Base-by-base conservation (phyloP, 2,888 invertebrate species). In the Marasmarcha lunaedactyla region DNA sequence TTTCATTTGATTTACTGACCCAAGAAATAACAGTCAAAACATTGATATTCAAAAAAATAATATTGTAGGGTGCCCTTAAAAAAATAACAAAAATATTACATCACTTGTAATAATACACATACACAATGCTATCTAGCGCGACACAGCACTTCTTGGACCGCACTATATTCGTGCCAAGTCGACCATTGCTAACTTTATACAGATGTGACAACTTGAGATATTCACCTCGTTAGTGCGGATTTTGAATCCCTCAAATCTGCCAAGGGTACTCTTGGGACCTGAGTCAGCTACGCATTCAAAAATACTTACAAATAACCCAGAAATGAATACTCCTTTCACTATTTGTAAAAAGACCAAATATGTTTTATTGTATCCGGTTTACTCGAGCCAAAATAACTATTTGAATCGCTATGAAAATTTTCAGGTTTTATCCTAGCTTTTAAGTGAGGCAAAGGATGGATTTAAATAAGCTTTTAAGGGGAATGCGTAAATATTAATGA, bases 401-500 rank as follows among this genome's bases (percentile, higher is more conserved):
- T n/a, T n/a, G n/a, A n/a, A n/a, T n/a, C n/a, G n/a, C n/a, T n/a
- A n/a, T n/a, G n/a, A n/a, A n/a, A n/a, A n/a, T n/a, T n/a, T n/a
- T 3, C 7, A 20, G 20, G 20, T 20, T 7, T 5, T 20, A 20
- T 11, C 30, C 30, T 30, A 30, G 30, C 30, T 30, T 68, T 71
- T 69, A 67, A 67, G 66, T 59, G 59, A 61, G 49, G 62, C 63
- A 61, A 62, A 64, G 69, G 68, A 69, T 73, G 72, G 78, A 79
- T 79, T 70, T 72, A 71, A 78, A 79, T 74, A 63, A 72, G 76
- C 63, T 62, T 69, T 70, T 67, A 70, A 55, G 60, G 59, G 65
- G 66, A 64, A 63, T 68, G 65, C 67, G 74, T 77, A 71, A 76
- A 79, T 78, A 76, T 76, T 78, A 72, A 78, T 78, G 71, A 54